phyloP scores from a whole-genome alignment of 2,888 invertebrate genomes.

The Masnerella sp. region DNA sequence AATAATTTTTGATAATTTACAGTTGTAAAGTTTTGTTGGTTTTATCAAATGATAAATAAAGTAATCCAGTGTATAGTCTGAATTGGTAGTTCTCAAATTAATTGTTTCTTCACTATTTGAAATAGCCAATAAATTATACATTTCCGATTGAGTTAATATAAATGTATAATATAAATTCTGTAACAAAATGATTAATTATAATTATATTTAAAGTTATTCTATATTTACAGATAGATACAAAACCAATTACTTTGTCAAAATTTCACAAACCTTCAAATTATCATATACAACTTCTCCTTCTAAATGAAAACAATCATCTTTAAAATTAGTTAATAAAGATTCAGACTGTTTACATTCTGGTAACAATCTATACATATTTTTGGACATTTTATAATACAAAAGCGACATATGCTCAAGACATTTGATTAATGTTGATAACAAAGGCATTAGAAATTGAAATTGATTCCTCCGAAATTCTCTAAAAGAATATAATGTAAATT shows the following conservation, averaged over 20 bases:
- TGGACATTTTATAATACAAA: conserved; percentile 64
- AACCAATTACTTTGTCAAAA: too few relatives aligned
- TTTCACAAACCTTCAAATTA: conserved; percentile 67
- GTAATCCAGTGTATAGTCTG: conserved; percentile 62
- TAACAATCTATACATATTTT: conserved; percentile 63
- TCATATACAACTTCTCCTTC: conserved; percentile 69
- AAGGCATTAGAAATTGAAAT: conserved; percentile 65
- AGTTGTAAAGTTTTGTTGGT: conserved; percentile 59
- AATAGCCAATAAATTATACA: conserved; percentile 69
- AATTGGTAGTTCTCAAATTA: conserved; percentile 50
- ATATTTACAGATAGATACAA: too few relatives aligned
- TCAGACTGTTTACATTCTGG: conserved; percentile 56
- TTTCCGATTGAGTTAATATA: conserved; percentile 73
- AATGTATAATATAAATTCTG: conserved; percentile 72
- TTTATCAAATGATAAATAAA: conserved; percentile 62
- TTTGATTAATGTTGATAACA: conserved; percentile 66
- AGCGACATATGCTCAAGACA: conserved; percentile 66
- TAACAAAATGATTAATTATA: conserved; percentile 41
- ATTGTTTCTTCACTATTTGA: conserved; percentile 64
- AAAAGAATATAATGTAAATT: background rate
- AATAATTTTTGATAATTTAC: conserved; percentile 62
- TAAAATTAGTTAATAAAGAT: conserved; percentile 63
- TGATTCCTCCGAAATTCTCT: conserved; percentile 68
- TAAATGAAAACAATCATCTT: conserved; percentile 60
- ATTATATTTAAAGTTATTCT: conserved; percentile 4